Conservation (phyloP, 2,888 invertebrate genomes). For the Sarcophaga subvicina region DNA sequence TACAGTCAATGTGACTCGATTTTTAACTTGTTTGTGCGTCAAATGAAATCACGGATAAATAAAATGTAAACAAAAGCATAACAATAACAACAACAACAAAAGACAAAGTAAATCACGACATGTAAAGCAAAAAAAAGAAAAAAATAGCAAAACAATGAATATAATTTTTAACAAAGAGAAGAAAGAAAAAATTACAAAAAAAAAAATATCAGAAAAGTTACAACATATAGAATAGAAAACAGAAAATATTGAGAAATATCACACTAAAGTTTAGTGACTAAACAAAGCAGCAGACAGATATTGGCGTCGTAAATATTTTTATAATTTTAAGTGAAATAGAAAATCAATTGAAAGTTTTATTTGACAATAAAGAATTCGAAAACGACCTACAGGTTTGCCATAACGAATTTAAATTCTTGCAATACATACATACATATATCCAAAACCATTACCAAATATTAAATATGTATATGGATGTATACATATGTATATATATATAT, state of each 20-base stretch:
- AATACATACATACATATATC: too few relatives aligned
- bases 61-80: background rate
- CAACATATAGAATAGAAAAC: conserved; percentile 8
- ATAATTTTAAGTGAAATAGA: background rate
- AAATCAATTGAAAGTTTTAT: background rate
- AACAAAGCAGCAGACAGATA: conserved; percentile 38
- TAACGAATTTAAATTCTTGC: too few relatives aligned
- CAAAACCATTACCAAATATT: too few relatives aligned
- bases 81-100: too few relatives aligned
- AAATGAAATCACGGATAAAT: background rate
- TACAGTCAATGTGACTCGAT: background rate
- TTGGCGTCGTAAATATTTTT: conserved; percentile 56
- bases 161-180: conserved; percentile 30
- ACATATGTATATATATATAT: too few relatives aligned
- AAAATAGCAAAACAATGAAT: background rate
- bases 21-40: background rate
- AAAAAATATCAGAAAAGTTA: conserved; percentile 27
- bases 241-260: background rate
- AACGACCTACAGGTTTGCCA: background rate
- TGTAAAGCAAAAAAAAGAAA: background rate
- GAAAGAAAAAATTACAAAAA: conserved; percentile 6
- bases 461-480: too few relatives aligned
- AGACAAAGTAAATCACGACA: background rate
- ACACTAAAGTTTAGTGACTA: conserved; percentile 6
- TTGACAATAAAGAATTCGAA: background rate